A percentile compares a stretch with the other conserved stretches of the same genome.
Evolutionary conservation across 1,140 invertebrate species (phyloP).

Genomic region (Eufriesea mexicana): DNA sequence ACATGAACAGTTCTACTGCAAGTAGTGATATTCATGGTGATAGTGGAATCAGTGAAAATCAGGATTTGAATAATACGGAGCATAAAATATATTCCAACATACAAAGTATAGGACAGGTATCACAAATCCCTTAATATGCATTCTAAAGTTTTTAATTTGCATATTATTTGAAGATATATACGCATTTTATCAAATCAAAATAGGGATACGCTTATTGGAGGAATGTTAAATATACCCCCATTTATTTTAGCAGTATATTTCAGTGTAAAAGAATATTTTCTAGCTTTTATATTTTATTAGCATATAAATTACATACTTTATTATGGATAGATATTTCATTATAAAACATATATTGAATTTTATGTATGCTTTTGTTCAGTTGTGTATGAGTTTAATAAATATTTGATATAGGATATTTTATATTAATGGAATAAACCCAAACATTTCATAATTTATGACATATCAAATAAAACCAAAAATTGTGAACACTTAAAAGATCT

Average conservation of each 20-base stretch:
- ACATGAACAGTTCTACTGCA: constrained; percentile 39
- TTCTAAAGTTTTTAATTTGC: constrained; percentile 41
- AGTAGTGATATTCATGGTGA: constrained; percentile 22
- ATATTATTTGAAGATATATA: constrained; percentile 42
- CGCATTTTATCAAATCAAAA: constrained; percentile 2
- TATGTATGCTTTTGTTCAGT: constrained; percentile 7
- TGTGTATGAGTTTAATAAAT: constrained; percentile 12
- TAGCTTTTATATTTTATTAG: constrained; percentile 20
- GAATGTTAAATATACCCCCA: constrained; percentile 4
- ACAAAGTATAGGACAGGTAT: constrained; percentile 68
- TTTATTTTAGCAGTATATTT: constrained; percentile 13
- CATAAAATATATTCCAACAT: constrained; percentile 56
- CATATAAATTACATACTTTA: constrained; percentile 15
- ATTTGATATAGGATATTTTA: background rate
- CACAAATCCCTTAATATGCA: constrained; percentile 64
- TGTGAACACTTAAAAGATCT: background rate
- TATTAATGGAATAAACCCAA: background rate
- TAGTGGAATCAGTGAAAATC: constrained; percentile 46
- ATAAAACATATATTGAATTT: background rate
- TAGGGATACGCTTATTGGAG: background rate
- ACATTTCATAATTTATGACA: too few species aligned
- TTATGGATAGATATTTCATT: background rate
- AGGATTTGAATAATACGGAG: constrained; percentile 50
- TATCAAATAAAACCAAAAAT: background rate
- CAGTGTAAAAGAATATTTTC: background rate